Evolutionary conservation across 1,140 invertebrate species (phyloP).

Genomic region (Cotesia vestalis): DNA sequence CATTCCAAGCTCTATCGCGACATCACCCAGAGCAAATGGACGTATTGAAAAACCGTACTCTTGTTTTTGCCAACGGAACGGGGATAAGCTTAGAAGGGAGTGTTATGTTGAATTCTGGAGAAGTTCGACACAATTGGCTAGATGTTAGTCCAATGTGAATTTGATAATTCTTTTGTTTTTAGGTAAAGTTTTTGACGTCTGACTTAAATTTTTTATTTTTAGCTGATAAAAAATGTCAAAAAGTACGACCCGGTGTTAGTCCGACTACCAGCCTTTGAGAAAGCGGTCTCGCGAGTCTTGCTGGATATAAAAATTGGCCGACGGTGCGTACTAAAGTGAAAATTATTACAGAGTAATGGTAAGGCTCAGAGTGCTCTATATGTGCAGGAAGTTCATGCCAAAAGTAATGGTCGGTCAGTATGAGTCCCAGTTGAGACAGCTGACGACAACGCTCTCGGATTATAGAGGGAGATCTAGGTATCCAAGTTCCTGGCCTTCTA

Average conservation of each 20-base stretch:
- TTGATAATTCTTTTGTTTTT: slow-evolving; percentile 11
- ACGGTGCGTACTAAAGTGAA: slow-evolving; percentile 68
- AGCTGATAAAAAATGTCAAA: slow-evolving; percentile 84
- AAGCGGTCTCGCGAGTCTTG: slow-evolving; percentile 81
- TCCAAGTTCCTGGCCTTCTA: slow-evolving; percentile 76
- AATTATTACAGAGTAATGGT: slow-evolving; percentile 50
- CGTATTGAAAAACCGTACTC: slow-evolving; percentile 74
- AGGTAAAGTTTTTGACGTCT: slow-evolving; percentile 12
- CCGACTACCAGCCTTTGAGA: slow-evolving; percentile 84
- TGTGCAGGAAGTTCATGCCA: slow-evolving; percentile 86
- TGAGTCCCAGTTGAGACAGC: slow-evolving; percentile 80
- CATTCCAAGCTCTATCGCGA: slow-evolving; percentile 74
- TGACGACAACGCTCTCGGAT: slow-evolving; percentile 85
- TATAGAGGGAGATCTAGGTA: slow-evolving; percentile 75
- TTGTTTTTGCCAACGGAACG: slow-evolving; percentile 88
- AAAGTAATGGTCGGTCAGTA: slow-evolving; percentile 85
- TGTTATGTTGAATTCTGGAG: slow-evolving; percentile 87
- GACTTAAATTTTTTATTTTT: slow-evolving; percentile 40
- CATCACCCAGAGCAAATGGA: slow-evolving; percentile 77
- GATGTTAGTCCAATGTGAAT: slow-evolving; percentile 71
- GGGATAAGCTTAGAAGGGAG: slow-evolving; percentile 88
- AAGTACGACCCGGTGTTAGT: slow-evolving; percentile 78
- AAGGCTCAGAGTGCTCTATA: slow-evolving; percentile 62
- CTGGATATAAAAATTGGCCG: slow-evolving; percentile 83
- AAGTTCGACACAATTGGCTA: slow-evolving; percentile 90